phyloP scores from a whole-genome alignment of 35 echinoderm and acorn worm genomes.

The Lytechinus variegatus region DNA sequence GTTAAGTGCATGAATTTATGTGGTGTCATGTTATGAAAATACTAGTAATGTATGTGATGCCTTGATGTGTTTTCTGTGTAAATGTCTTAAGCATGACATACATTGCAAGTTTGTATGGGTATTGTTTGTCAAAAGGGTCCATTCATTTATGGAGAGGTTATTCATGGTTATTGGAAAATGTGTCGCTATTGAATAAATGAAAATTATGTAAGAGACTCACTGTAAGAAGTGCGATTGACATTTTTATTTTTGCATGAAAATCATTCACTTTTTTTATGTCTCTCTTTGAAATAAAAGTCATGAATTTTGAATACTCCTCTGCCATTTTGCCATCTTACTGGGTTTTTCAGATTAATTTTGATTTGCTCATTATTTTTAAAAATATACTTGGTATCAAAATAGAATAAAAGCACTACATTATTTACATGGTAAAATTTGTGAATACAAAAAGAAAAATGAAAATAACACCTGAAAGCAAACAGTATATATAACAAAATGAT shows the following conservation, averaged over 20 bases:
- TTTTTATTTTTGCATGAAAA: neutral
- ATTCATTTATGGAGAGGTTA: neutral
- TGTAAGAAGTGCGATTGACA: neutral
- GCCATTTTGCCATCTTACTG: neutral
- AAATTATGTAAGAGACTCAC: neutral
- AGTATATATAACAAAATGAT: neutral
- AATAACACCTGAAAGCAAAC: no score
- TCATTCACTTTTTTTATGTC: neutral
- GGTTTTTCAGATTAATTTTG: neutral
- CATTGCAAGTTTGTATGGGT: neutral
- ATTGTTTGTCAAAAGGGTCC: neutral
- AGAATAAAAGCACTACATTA: neutral
- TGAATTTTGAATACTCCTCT: neutral
- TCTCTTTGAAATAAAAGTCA: neutral
- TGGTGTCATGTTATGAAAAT: neutral
- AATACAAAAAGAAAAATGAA: neutral
- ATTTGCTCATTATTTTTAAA: neutral
- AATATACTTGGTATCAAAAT: neutral
- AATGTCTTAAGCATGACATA: neutral
- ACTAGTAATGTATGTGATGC: neutral
- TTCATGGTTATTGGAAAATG: neutral
- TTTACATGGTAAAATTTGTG: neutral
- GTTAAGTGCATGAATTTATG: constrained; percentile 14
- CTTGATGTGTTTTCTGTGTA: neutral
- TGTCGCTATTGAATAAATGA: neutral